Percentiles rank a stretch among this genome's conserved stretches.
These are phyloP conservation scores for rabbit (Oryctolagus cuniculus) DNA, from an alignment of 2,113 vertebrate genomes.

Conservation along the genomic window DNA sequence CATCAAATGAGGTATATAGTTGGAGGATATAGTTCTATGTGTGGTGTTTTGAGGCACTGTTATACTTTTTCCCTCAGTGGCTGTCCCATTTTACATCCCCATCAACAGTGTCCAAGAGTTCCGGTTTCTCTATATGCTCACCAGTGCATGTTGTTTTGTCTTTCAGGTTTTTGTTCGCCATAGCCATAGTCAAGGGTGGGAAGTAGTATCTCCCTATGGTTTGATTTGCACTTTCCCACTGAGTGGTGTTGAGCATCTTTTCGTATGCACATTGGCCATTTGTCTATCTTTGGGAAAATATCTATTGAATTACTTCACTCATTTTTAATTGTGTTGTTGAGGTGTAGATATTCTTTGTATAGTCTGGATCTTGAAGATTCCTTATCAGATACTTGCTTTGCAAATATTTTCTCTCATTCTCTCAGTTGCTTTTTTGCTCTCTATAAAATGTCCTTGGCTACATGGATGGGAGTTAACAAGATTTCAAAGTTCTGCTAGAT, in stretches of 20 bases:
- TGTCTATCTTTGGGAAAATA: background rate
- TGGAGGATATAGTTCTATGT: background rate
- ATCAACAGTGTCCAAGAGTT: background rate
- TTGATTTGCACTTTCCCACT: background rate
- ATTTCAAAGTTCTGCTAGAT: background rate
- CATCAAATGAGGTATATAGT: background rate
- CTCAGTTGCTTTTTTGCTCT: background rate
- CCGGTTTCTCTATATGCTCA: background rate
- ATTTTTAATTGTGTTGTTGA: constrained; percentile 1
- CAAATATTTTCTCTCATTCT: background rate
- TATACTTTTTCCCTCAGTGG: background rate
- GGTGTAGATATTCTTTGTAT: background rate
- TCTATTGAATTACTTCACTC: background rate
- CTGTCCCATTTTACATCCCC: background rate
- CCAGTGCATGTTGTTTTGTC: background rate
- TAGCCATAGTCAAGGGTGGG: background rate
- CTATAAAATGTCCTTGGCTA: background rate
- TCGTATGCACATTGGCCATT: background rate
- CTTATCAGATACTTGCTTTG: background rate
- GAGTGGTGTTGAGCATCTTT: background rate
- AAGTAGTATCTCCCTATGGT: background rate
- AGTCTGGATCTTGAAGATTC: background rate
- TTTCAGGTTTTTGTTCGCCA: background rate
- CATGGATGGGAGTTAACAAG: background rate
- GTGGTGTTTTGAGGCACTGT: background rate